Evolutionary conservation across 1,140 invertebrate species (phyloP), one percentile per base, ranked within the genome.

Genomic region (Drosophila ohnishii): DNA sequence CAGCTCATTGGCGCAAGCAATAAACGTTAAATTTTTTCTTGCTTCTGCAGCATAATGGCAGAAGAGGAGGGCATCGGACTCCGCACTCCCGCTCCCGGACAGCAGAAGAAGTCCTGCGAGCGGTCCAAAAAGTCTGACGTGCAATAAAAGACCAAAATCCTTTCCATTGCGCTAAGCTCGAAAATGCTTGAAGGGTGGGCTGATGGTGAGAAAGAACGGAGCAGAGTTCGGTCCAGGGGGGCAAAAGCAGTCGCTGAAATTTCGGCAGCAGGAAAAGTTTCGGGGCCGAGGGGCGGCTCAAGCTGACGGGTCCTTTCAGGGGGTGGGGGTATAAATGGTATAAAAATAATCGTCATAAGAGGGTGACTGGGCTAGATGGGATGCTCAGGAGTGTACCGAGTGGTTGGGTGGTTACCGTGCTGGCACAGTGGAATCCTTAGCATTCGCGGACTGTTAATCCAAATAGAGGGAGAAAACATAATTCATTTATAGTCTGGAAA

Each of bases 121-220:
- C 78, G 75, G 74, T 75, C 78, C 65, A 75, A 78, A 74, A 78
- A 77, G 83, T 86, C 83, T 82, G 84, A 87, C 84, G 84, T 88
- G 84, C 84, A 89, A 88, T 88, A 88, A 88, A 88, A 88, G 80
- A 88, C 80, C 85, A 84, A 88, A 88, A 88, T 88, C 84, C 84
- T 88, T 87, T 80, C 85, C 84, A 89, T 80, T 84, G 84, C 85
- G 80, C 83, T 87, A 88, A 87, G 83, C 84, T 83, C 55, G 71
- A 67, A 69, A 83, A 77, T 76, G 84, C 64, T 80, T 45, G 35
- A 35, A 22, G 59, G 60, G 35, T 37, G 65, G 51, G n/a, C 13
- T 25, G 28, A 22, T 11, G 65, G 28, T 11, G 65, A 34, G 40
- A 28, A 28, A 28, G 48, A 32, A 40, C 19, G 37, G 45, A 47